Percentiles rank a stretch among this genome's conserved stretches.
Conservation (phyloP, 2,113 vertebrate genomes). For the Lagenorhynchus albirostris region DNA sequence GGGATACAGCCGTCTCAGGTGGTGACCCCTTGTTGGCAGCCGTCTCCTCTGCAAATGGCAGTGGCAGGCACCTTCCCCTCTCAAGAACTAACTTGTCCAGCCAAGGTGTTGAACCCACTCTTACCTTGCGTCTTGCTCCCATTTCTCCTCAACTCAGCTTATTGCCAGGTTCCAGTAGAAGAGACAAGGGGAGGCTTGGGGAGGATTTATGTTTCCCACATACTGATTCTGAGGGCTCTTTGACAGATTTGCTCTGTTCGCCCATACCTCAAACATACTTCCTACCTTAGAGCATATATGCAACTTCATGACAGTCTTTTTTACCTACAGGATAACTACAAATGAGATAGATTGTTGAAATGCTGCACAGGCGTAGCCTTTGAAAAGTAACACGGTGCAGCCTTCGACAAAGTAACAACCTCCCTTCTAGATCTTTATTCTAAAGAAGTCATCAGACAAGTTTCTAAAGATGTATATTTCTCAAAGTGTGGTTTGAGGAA, state of each 20-base stretch:
- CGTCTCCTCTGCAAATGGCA: not conserved
- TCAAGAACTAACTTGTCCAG: not conserved
- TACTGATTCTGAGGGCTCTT: not conserved
- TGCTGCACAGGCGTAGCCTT: not conserved
- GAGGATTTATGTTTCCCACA: not conserved
- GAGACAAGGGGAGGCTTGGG: not conserved
- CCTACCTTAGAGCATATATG: not conserved
- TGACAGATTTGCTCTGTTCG: not conserved
- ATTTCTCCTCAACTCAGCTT: not conserved
- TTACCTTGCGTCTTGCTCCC: not conserved
- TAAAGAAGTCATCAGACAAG: not conserved
- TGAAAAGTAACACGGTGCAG: not conserved
- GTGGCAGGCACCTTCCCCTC: not conserved
- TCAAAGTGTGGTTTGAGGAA: not conserved
- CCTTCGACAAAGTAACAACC: not conserved
- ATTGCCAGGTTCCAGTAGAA: not conserved
- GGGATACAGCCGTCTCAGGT: not conserved
- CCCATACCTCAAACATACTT: not conserved
- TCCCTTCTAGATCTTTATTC: not conserved
- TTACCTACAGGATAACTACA: not conserved
- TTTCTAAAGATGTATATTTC: not conserved
- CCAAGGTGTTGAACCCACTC: not conserved
- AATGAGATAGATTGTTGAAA: not conserved
- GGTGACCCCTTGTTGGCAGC: not conserved
- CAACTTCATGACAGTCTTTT: not conserved